Percentiles rank a stretch among this genome's conserved stretches.
Evolutionary conservation across 2,888 invertebrate genomes (phyloP).

Genomic region (Catotricha subobsoleta): DNA sequence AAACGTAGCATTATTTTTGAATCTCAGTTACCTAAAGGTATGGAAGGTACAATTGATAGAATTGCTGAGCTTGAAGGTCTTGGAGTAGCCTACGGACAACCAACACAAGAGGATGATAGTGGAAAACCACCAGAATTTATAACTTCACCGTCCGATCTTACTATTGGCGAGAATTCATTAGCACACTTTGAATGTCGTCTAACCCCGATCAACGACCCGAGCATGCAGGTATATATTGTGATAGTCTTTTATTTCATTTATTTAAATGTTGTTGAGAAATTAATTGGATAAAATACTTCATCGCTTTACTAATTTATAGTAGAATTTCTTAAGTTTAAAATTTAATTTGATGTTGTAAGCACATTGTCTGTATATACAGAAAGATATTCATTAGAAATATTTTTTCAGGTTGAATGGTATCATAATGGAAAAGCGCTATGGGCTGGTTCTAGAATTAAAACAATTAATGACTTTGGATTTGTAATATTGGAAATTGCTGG

Average conservation of each 20-base stretch:
- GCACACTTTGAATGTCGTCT: slow-evolving; percentile 87
- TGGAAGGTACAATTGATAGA: slow-evolving; percentile 85
- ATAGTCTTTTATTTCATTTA: too few species aligned
- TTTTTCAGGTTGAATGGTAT: slow-evolving; percentile 98
- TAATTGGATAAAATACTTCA: too few species aligned
- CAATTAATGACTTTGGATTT: slow-evolving; percentile 93
- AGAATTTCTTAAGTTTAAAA: too few species aligned
- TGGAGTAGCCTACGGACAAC: slow-evolving; percentile 46
- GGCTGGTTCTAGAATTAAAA: slow-evolving; percentile 83
- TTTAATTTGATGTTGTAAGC: too few species aligned
- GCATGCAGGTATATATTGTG: too few species aligned
- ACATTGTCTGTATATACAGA: too few species aligned
- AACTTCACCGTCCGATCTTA: slow-evolving; percentile 69
- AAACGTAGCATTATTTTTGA: slow-evolving; percentile 82
- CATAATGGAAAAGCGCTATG: slow-evolving; percentile 87
- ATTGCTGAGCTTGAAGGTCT: slow-evolving; percentile 83
- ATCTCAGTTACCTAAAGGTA: slow-evolving; percentile 79
- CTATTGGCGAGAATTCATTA: slow-evolving; percentile 67
- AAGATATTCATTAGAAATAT: too few species aligned
- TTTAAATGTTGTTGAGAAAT: too few species aligned
- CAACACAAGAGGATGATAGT: slow-evolving; percentile 58
- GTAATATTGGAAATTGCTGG: slow-evolving; percentile 92
- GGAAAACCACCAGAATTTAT: slow-evolving; percentile 83
- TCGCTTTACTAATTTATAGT: too few species aligned
- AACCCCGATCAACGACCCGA: slow-evolving; percentile 77